Conservation (phyloP, 2,797 vertebrate species). For the Agapornis canus region DNA sequence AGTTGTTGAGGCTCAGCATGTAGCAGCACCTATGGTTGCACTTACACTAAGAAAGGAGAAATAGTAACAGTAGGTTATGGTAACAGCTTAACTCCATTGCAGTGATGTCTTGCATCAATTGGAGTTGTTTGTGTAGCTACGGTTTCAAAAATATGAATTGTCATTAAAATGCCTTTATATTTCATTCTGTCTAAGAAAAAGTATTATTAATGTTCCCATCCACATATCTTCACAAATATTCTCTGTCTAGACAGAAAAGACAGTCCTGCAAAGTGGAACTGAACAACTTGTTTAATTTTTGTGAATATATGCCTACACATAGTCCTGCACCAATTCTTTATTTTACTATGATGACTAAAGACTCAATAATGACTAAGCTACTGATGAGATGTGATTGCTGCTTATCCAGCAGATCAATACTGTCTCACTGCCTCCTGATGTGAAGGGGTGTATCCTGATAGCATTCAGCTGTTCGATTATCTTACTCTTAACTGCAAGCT, state of each 20-base stretch:
- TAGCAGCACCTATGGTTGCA: background rate
- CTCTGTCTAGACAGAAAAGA: background rate
- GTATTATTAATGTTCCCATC: background rate
- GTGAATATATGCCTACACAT: background rate
- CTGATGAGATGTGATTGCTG: conserved; percentile 55
- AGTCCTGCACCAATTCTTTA: conserved; percentile 26
- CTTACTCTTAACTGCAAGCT: background rate
- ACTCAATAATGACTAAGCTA: conserved; percentile 50
- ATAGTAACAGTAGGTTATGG: background rate
- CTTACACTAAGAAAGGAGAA: background rate
- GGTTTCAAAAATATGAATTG: background rate
- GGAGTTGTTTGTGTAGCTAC: background rate
- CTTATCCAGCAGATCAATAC: conserved; percentile 61
- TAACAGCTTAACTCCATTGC: background rate
- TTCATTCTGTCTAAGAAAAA: background rate
- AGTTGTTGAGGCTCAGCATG: background rate
- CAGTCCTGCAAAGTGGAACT: background rate
- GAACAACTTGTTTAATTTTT: background rate
- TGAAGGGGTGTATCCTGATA: background rate
- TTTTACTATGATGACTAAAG: conserved; percentile 44
- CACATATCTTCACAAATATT: background rate
- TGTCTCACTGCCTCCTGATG: conserved; percentile 18
- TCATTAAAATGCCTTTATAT: background rate
- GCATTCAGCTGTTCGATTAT: background rate
- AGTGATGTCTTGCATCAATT: background rate